Percentiles rank a stretch among this genome's conserved stretches.
Conservation (phyloP, 2,888 invertebrate genomes). For the Drosophila parthenogenetica region DNA sequence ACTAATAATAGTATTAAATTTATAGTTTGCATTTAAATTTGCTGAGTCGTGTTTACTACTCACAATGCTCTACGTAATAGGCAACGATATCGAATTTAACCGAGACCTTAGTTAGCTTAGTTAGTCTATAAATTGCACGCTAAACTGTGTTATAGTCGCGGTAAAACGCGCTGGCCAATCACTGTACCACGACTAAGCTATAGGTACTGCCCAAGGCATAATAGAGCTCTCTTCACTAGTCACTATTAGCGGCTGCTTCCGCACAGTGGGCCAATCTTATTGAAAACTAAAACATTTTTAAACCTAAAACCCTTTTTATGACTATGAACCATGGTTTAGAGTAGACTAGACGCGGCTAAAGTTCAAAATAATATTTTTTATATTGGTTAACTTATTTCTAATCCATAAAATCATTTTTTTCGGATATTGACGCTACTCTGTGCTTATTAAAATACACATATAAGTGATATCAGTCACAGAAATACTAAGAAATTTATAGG, state of each 20-base stretch:
- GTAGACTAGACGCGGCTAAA: too few relatives aligned
- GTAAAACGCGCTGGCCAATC: slow-evolving; percentile 43
- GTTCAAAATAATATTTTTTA: too few relatives aligned
- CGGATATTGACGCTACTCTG: too few relatives aligned
- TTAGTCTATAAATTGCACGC: slow-evolving; percentile 1
- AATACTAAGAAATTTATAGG: too few relatives aligned
- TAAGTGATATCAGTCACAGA: too few relatives aligned
- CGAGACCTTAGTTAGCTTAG: slow-evolving; percentile 11
- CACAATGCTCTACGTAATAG: background rate
- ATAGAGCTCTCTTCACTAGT: slow-evolving; percentile 15
- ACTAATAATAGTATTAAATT: too few relatives aligned
- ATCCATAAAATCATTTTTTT: too few relatives aligned
- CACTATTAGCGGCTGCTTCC: slow-evolving; percentile 21
- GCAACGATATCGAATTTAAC: slow-evolving; percentile 1
- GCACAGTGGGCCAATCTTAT: slow-evolving; percentile 37
- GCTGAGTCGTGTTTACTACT: slow-evolving; percentile 5
- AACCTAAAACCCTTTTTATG: too few relatives aligned
- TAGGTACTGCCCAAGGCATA: slow-evolving; percentile 33
- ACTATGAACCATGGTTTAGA: too few relatives aligned
- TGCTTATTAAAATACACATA: too few relatives aligned
- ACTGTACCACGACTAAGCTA: slow-evolving; percentile 47
- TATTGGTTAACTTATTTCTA: too few relatives aligned
- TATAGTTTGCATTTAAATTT: background rate
- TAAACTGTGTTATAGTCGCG: slow-evolving; percentile 35
- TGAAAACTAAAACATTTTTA: background rate